phyloP scores from a whole-genome alignment of 2,888 invertebrate genomes.

The Erannis defoliaria region DNA sequence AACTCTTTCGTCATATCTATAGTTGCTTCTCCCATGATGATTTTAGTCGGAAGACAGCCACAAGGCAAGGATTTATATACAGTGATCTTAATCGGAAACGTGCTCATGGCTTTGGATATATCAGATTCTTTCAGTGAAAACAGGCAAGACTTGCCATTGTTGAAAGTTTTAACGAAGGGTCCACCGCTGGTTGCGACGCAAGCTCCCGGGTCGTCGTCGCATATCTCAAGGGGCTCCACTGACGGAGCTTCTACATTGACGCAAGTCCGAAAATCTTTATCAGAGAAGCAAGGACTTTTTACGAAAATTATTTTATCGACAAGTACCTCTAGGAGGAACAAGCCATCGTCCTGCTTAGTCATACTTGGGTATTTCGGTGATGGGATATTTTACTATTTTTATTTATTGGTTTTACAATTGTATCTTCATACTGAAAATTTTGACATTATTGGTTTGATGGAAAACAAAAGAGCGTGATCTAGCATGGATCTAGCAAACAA shows the following conservation, averaged over 20 bases:
- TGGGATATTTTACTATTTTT: conserved; percentile 65
- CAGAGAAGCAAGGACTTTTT: conserved; percentile 77
- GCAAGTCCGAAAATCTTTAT: conserved; percentile 85
- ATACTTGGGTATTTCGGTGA: conserved; percentile 64
- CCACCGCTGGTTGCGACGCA: conserved; percentile 71
- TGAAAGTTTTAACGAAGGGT: conserved; percentile 80
- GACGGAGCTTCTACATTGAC: conserved; percentile 87
- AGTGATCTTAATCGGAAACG: conserved; percentile 85
- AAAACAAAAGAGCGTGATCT: conserved; percentile 36
- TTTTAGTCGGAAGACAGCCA: conserved; percentile 88
- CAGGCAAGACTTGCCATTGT: conserved; percentile 89
- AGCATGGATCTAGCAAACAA: not conserved
- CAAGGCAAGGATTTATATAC: conserved; percentile 88
- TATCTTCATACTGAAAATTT: conserved; percentile 40
- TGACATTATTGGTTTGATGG: conserved; percentile 30
- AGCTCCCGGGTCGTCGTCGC: conserved; percentile 85
- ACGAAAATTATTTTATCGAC: conserved; percentile 82
- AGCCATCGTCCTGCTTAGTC: conserved; percentile 83
- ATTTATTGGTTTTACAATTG: conserved; percentile 32
- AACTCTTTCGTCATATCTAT: conserved; percentile 88
- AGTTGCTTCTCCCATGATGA: conserved; percentile 85
- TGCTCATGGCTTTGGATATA: conserved; percentile 80
- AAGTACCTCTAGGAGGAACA: conserved; percentile 89
- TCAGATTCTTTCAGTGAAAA: conserved; percentile 87
- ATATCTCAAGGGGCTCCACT: conserved; percentile 87